A percentile compares a stretch with the other conserved stretches of the same genome.
phyloP scores from a whole-genome alignment of 2,797 vertebrate species.

The Myoxocephalus aenaeus region DNA sequence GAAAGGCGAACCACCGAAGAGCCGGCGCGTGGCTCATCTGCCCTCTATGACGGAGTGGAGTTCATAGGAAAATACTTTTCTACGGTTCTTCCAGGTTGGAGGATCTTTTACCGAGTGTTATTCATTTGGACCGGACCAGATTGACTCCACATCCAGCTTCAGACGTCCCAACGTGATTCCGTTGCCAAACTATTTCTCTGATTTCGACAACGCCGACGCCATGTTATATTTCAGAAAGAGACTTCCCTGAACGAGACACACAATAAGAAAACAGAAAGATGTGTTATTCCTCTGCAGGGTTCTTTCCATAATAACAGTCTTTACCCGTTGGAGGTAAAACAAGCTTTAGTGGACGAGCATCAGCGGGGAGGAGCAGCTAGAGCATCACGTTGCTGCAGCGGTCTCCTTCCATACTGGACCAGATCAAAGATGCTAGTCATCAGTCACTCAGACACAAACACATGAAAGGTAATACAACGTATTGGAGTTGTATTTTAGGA shows the following conservation, averaged over 20 bases:
- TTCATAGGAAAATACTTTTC: neutral
- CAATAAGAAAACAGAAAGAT: neutral
- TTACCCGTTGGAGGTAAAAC: neutral
- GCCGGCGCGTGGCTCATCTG: too few species aligned
- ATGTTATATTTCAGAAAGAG: neutral
- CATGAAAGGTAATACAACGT: neutral
- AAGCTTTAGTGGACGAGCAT: neutral
- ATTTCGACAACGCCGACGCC: neutral
- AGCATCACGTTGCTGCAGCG: neutral
- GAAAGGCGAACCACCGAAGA: too few species aligned
- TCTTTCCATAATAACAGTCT: neutral
- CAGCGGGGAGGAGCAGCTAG: neutral
- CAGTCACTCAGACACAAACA: neutral
- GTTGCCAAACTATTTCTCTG: neutral
- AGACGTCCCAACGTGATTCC: neutral
- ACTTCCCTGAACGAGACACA: neutral
- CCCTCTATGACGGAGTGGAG: neutral
- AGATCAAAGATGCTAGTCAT: neutral
- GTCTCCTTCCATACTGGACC: neutral
- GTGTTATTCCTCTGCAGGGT: neutral
- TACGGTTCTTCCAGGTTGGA: too few species aligned
- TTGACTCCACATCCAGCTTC: neutral
- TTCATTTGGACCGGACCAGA: neutral
- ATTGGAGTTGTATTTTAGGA: neutral
- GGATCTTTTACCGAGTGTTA: neutral